Conservation (phyloP, 2,797 vertebrate genomes). For the Periophthalmus magnuspinnatus region DNA sequence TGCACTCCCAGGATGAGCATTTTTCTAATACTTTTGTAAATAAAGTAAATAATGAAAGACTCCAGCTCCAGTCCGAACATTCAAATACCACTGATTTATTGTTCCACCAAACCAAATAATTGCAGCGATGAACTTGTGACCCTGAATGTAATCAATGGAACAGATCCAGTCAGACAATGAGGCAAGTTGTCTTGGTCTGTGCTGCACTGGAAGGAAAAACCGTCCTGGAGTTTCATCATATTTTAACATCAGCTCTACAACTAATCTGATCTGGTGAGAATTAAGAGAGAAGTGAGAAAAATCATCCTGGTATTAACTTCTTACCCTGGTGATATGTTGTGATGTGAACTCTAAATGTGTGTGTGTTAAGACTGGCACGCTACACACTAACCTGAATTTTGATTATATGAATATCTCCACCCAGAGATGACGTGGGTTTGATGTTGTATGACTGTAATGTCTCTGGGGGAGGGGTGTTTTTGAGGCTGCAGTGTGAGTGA, state of each 20-base stretch:
- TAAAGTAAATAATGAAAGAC: no score
- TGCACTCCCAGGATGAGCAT: no score
- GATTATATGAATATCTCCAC: no score
- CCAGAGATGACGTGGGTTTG: neutral
- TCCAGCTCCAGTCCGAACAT: neutral
- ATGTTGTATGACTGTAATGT: neutral
- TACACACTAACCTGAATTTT: no score
- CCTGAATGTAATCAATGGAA: slow-evolving; percentile 23
- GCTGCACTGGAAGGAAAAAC: slow-evolving; percentile 25
- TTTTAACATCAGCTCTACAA: slow-evolving; percentile 36
- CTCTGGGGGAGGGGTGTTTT: neutral
- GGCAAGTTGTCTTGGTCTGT: slow-evolving; percentile 22
- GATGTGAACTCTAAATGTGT: no score
- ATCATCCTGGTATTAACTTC: neutral
- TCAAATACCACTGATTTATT: neutral
- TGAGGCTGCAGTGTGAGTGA: neutral
- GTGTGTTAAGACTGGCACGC: no score
- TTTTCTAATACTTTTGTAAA: neutral
- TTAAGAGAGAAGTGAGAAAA: neutral
- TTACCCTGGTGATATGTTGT: neutral
- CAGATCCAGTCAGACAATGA: slow-evolving; percentile 26
- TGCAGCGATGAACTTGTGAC: slow-evolving; percentile 33
- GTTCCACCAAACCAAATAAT: slow-evolving; percentile 18
- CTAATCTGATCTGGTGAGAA: slow-evolving; percentile 33
- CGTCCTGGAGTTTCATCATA: slow-evolving; percentile 37